Evolutionary conservation across 1,140 invertebrate genomes (phyloP).

Genomic region (Papilio aristodemus): DNA sequence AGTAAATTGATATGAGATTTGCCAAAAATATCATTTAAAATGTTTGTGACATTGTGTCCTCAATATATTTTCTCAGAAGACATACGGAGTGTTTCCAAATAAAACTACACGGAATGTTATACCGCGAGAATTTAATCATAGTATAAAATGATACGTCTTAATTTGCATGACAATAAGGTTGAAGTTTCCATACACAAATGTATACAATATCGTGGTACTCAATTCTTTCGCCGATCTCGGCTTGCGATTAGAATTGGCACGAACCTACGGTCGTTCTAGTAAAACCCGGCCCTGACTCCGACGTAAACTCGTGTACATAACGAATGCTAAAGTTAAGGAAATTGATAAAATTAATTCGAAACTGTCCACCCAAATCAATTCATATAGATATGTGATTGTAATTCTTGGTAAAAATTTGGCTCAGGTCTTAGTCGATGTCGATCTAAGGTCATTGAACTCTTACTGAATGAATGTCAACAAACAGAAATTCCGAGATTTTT

Average conservation of each 20-base stretch:
- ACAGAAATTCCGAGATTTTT: too few relatives aligned
- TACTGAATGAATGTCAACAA: neutral
- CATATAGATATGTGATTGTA: neutral
- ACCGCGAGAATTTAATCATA: neutral
- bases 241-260: slow-evolving; percentile 48
- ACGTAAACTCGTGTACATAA: slow-evolving; percentile 24
- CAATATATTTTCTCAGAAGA: slow-evolving; percentile 38
- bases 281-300: slow-evolving; percentile 37
- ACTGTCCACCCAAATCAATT: neutral
- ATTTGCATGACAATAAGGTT: neutral
- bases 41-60: slow-evolving; percentile 27
- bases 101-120: slow-evolving; percentile 17
- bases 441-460: slow-evolving; percentile 3
- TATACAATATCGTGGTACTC: slow-evolving; percentile 28
- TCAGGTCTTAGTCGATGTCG: neutral
- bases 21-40: slow-evolving; percentile 34
- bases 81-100: slow-evolving; percentile 25
- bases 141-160: neutral
- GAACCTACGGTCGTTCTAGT: slow-evolving; percentile 37
- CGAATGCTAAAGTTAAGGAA: neutral
- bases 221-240: slow-evolving; percentile 38
- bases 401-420: neutral
- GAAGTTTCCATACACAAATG: slow-evolving; percentile 24
- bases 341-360: neutral
- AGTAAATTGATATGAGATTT: slow-evolving; percentile 41